Conservation (phyloP, 2,797 vertebrate genomes). For the Gymnopithys bicolor region DNA sequence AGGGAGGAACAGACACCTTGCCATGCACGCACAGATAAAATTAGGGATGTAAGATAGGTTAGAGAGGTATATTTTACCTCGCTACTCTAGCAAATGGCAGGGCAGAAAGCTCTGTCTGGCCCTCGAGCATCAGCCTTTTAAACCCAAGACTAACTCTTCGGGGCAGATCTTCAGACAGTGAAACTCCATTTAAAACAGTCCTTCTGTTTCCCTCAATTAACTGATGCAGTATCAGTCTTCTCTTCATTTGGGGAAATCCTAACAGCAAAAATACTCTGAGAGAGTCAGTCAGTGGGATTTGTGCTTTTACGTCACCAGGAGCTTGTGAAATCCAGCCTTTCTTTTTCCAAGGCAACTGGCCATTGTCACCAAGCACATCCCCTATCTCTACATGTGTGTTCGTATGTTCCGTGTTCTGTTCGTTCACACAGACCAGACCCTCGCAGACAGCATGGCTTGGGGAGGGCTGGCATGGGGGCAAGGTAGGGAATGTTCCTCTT, state of each 20-base stretch:
- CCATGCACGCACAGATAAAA: neutral
- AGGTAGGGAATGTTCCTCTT: neutral
- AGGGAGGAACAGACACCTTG: neutral
- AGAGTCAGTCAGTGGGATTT: neutral
- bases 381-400: accelerated
- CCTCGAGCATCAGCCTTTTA: neutral
- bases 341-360: neutral
- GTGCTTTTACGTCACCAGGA: neutral
- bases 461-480: neutral
- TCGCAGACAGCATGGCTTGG: accelerated
- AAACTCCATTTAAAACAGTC: neutral
- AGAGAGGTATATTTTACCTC: neutral
- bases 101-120: neutral
- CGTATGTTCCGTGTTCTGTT: accelerated
- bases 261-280: neutral
- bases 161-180: neutral
- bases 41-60: neutral
- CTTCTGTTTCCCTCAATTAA: neutral
- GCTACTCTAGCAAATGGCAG: neutral
- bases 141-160: neutral
- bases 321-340: neutral
- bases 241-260: neutral
- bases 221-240: neutral
- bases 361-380: neutral
- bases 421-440: neutral